Evolutionary conservation across 2,797 vertebrate species (phyloP).

Genomic region (Anniella stebbinsi): DNA sequence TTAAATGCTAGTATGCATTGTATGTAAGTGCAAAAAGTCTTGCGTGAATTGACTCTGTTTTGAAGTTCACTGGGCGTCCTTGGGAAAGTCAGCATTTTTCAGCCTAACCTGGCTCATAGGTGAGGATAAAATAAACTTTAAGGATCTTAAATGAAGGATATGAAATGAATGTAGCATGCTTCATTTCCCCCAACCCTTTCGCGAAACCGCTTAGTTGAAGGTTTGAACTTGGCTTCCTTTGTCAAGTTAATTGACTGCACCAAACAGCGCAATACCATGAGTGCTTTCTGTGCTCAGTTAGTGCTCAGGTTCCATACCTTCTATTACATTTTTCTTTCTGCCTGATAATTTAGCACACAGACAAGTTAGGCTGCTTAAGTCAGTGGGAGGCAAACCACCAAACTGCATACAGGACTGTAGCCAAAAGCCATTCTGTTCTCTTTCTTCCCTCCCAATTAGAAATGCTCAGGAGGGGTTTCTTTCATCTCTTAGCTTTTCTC

Average conservation of each 20-base stretch:
- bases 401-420: background rate
- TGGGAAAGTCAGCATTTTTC: background rate
- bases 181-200: background rate
- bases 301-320: background rate
- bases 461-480: background rate
- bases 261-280: background rate
- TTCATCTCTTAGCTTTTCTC: background rate
- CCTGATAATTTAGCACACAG: background rate
- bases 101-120: background rate
- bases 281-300: background rate
- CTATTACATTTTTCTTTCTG: background rate
- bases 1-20: background rate
- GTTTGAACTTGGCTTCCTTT: background rate
- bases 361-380: background rate
- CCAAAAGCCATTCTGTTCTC: background rate
- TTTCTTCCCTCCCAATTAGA: background rate
- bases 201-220: background rate
- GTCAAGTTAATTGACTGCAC: background rate
- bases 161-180: background rate
- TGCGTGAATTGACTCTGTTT: background rate
- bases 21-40: background rate
- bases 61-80: background rate
- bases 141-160: background rate
- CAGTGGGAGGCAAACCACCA: background rate
- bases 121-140: background rate